Evolutionary conservation across 2,888 invertebrate genomes (phyloP).

Genomic region (Melieria crassipennis): DNA sequence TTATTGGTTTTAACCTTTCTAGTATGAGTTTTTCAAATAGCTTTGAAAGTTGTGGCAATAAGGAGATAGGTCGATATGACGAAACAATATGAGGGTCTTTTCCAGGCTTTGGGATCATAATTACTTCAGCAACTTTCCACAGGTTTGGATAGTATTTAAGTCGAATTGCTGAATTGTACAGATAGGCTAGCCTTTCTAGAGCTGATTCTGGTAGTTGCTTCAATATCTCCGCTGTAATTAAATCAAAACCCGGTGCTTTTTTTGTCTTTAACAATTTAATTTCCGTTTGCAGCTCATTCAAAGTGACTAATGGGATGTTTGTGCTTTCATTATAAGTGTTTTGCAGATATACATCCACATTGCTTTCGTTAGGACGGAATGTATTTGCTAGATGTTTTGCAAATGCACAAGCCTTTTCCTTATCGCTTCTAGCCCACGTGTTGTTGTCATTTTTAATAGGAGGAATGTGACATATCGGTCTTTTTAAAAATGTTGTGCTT

Average conservation of each 20-base stretch:
- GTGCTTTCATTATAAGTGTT: background rate
- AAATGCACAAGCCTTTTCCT: slow-evolving; percentile 8
- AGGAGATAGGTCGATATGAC: background rate
- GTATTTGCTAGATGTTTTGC: slow-evolving; percentile 7
- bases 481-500: background rate
- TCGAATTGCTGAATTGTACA: too few species aligned
- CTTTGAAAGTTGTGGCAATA: background rate
- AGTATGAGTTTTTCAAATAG: background rate
- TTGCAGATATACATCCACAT: background rate
- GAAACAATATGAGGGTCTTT: background rate
- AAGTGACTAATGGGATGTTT: background rate
- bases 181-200: background rate
- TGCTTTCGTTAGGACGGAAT: background rate
- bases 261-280: slow-evolving; percentile 12
- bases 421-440: slow-evolving; percentile 2
- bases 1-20: background rate
- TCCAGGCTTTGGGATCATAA: background rate
- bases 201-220: slow-evolving; percentile 6
- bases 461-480: slow-evolving; percentile 1
- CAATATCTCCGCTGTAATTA: slow-evolving; percentile 8
- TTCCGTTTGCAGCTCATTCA: background rate
- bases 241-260: slow-evolving; percentile 17
- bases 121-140: background rate
- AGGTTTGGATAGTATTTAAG: too few species aligned
- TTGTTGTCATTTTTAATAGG: background rate